Evolutionary conservation across 2,113 vertebrate species (phyloP).

Genomic region (Psilopsiagon aurifrons): DNA sequence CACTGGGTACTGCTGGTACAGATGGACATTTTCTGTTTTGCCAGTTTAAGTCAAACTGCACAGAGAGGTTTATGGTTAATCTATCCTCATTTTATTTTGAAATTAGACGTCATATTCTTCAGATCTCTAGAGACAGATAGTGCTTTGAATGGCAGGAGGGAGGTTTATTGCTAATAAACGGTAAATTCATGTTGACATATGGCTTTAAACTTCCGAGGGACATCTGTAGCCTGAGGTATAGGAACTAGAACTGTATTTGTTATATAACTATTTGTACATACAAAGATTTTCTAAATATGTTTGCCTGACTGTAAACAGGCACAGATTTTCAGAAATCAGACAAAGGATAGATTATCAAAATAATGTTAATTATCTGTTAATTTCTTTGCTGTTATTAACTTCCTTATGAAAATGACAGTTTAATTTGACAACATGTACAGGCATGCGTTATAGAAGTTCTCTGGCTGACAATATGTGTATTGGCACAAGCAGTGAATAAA

Average conservation of each 20-base stretch:
- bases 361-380: neutral
- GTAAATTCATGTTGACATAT: neutral
- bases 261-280: neutral
- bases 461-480: rapidly evolving
- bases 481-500: neutral
- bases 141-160: neutral
- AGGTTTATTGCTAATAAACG: neutral
- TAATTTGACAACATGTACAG: neutral
- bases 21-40: neutral
- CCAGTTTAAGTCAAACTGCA: neutral
- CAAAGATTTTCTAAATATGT: neutral
- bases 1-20: neutral
- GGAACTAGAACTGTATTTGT: neutral
- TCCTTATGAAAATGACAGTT: neutral
- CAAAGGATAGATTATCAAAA: neutral
- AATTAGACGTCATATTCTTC: neutral
- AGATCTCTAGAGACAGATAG: neutral
- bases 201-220: neutral
- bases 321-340: neutral
- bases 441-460: neutral
- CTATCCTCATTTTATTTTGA: neutral
- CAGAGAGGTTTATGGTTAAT: neutral
- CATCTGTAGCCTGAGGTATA: neutral
- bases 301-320: neutral
- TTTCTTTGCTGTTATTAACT: neutral